Conservation (phyloP, 2,888 invertebrate species). For the Ganaspis brasiliensis region DNA sequence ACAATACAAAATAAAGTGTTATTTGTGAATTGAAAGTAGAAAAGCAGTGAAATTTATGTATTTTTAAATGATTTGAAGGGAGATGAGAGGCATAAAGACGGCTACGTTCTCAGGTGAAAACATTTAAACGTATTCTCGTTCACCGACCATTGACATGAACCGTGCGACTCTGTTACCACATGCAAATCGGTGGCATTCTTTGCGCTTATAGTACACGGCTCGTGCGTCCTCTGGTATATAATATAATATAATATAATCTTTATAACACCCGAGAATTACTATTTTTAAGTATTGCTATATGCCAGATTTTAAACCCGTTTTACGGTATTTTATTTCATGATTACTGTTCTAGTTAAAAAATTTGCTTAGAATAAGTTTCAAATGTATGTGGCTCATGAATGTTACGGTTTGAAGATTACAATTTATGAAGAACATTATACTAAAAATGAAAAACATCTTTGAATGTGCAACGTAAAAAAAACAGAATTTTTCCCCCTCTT, state of each 20-base stretch:
- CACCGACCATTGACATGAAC: conserved; percentile 42
- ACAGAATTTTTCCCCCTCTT: too few species aligned
- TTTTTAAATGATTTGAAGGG: neutral
- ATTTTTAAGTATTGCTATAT: conserved; percentile 17
- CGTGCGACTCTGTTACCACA: conserved; percentile 43
- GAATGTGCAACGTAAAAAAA: too few species aligned
- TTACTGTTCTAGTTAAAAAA: neutral
- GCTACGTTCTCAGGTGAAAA: conserved; percentile 40
- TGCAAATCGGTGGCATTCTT: conserved; percentile 43
- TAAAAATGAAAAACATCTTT: too few species aligned
- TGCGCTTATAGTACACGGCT: conserved; percentile 22
- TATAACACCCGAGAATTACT: conserved; percentile 27
- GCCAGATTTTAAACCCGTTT: conserved; percentile 14
- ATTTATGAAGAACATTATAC: too few species aligned
- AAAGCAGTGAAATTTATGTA: neutral
- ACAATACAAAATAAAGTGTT: too few species aligned
- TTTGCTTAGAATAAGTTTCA: neutral
- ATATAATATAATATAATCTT: conserved; percentile 24
- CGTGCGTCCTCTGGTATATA: conserved; percentile 25
- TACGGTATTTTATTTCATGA: neutral
- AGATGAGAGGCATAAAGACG: conserved; percentile 10
- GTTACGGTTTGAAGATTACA: neutral
- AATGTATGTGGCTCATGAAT: neutral
- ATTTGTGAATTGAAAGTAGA: too few species aligned
- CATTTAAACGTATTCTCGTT: conserved; percentile 42